A percentile compares a stretch with the other conserved stretches of the same genome.
phyloP scores from a whole-genome alignment of 2,888 invertebrate species.

The Nemotelus nigrinus region DNA sequence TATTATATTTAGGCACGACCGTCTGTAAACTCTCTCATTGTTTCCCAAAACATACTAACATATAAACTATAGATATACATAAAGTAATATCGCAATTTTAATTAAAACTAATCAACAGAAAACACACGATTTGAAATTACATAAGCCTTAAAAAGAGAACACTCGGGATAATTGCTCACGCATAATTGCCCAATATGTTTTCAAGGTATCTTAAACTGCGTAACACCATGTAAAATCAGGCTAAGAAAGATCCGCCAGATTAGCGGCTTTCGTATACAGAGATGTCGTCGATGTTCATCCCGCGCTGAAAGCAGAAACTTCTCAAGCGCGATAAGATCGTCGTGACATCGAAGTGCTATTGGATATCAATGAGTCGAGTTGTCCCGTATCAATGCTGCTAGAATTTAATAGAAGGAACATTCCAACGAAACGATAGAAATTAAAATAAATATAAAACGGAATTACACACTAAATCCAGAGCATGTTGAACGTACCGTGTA shows the following conservation, averaged over 20 bases:
- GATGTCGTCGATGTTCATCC: constrained; percentile 18
- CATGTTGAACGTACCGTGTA: constrained; percentile 19
- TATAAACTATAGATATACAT: no score
- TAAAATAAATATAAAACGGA: constrained; percentile 38
- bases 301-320: neutral
- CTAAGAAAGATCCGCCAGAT: constrained; percentile 35
- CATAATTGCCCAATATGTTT: constrained; percentile 41
- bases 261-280: constrained; percentile 24
- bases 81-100: no score
- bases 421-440: constrained; percentile 39
- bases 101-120: no score
- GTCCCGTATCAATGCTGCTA: constrained; percentile 36
- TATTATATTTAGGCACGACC: no score
- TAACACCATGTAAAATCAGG: constrained; percentile 39
- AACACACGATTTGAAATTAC: no score
- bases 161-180: constrained; percentile 30
- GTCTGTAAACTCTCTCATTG: no score
- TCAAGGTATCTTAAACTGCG: constrained; percentile 9
- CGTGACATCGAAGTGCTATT: constrained; percentile 40
- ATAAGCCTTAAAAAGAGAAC: no score
- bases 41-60: no score
- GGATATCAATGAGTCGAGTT: constrained; percentile 26
- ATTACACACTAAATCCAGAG: constrained; percentile 40
- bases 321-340: constrained; percentile 29
- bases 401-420: constrained; percentile 35